phyloP scores from a whole-genome alignment of 30 jellyfish, hydroid and myxozoan genomes.

The Catostylus mosaicus region DNA sequence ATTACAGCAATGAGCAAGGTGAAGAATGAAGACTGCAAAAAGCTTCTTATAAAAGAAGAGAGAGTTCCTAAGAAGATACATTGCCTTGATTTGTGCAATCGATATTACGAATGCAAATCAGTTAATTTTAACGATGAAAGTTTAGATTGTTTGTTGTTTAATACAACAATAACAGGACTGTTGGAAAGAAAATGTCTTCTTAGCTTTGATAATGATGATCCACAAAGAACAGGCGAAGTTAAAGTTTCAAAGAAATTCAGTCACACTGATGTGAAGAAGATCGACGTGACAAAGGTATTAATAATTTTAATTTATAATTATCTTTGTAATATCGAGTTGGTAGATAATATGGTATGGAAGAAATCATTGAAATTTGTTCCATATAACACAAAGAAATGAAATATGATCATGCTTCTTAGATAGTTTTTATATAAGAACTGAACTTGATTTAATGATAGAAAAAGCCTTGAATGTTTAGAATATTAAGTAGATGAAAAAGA shows the following conservation, averaged over 20 bases:
- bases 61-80: constrained; percentile 9
- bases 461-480: too few relatives aligned
- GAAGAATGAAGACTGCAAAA: background rate
- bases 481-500: too few relatives aligned
- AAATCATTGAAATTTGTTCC: too few relatives aligned
- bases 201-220: background rate
- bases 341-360: too few relatives aligned
- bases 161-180: background rate
- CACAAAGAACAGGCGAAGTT: background rate
- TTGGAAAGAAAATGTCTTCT: background rate
- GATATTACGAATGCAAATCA: constrained; percentile 20
- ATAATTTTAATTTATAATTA: too few relatives aligned
- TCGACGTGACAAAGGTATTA: background rate
- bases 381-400: too few relatives aligned
- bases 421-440: too few relatives aligned
- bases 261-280: constrained; percentile 26
- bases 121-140: constrained; percentile 16
- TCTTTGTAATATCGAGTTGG: too few relatives aligned
- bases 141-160: constrained; percentile 14
- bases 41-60: background rate
- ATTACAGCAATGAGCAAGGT: background rate
- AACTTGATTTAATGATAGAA: too few relatives aligned
- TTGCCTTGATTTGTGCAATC: constrained; percentile 45
- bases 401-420: too few relatives aligned
- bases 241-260: background rate